Conservation (phyloP, 2,113 vertebrate genomes). For the Todiramphus saurophagus region DNA sequence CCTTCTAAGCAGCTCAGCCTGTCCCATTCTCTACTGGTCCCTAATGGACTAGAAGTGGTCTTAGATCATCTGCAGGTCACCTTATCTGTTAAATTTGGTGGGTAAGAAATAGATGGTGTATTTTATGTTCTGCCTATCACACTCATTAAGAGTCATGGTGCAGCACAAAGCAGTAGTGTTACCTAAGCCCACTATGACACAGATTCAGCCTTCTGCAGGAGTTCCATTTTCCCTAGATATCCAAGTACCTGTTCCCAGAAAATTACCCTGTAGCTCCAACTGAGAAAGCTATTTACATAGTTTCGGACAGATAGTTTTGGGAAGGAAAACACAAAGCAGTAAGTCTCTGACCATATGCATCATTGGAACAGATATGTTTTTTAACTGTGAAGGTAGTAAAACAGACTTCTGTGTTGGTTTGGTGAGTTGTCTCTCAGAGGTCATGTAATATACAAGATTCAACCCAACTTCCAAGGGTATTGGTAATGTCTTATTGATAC, state of each 20-base stretch:
- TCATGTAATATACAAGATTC: neutral
- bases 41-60: neutral
- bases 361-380: neutral
- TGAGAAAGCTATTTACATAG: neutral
- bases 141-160: neutral
- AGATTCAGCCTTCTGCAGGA: neutral
- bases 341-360: neutral
- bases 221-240: neutral
- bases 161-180: neutral
- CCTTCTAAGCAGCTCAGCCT: neutral
- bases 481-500: neutral
- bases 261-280: neutral
- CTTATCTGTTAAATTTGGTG: neutral
- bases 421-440: neutral
- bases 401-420: neutral
- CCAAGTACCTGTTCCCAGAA: neutral
- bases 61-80: neutral
- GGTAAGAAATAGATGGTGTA: neutral
- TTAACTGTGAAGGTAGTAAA: neutral
- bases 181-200: accelerated
- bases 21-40: neutral
- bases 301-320: neutral
- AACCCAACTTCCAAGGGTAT: neutral
- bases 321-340: neutral
- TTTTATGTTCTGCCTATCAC: neutral